phyloP scores from a whole-genome alignment of 2,113 vertebrate genomes.

The Myrmophylax atrothorax region DNA sequence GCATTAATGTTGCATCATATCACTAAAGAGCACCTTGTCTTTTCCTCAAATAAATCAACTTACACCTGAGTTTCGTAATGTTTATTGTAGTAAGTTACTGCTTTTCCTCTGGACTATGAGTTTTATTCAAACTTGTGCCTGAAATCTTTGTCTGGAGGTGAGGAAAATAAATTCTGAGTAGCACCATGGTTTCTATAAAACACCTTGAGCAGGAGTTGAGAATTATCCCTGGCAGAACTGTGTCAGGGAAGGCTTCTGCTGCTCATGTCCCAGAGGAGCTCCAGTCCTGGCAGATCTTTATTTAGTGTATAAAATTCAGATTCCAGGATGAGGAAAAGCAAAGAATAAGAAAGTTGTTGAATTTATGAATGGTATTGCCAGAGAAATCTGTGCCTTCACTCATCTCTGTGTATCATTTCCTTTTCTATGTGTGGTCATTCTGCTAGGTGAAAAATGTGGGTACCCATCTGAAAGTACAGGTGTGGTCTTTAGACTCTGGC shows the following conservation, averaged over 20 bases:
- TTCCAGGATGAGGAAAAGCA: not conserved
- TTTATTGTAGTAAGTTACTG: not conserved
- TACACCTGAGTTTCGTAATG: not conserved
- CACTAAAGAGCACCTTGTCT: not conserved
- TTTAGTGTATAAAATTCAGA: not conserved
- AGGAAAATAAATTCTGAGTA: not conserved
- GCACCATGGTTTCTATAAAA: not conserved
- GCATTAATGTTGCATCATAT: not conserved
- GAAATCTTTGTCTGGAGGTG: not conserved
- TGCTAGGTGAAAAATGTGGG: not conserved
- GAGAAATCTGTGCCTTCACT: not conserved
- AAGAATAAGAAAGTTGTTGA: not conserved
- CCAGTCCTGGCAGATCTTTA: not conserved
- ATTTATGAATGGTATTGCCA: not conserved
- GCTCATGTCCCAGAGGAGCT: not conserved
- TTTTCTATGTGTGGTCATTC: not conserved
- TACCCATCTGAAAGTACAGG: not conserved
- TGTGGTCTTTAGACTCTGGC: not conserved
- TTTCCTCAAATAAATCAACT: not conserved
- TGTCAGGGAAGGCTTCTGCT: not conserved
- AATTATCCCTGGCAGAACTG: not conserved
- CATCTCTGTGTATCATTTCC: not conserved
- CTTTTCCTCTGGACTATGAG: not conserved
- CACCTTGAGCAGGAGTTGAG: not conserved
- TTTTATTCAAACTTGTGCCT: not conserved